Evolutionary conservation across 1,140 invertebrate species (phyloP), one percentile per base, ranked within the genome.

Genomic region (Subanguina moxae): DNA sequence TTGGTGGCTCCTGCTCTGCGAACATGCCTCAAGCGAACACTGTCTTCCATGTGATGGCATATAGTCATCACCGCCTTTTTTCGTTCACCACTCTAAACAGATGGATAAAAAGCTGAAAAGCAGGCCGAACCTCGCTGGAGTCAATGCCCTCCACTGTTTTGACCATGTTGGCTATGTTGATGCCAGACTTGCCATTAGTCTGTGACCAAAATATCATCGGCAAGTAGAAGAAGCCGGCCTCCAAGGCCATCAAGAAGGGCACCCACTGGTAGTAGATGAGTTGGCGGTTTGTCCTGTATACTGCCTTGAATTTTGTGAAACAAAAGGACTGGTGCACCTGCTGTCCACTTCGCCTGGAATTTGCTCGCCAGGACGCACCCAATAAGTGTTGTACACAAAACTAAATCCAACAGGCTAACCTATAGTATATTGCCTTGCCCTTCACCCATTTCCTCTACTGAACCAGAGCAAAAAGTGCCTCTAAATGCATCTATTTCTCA

Each of bases 181-280:
- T 59, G 21, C 78, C 80, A 15, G 72, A 75, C 48, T 72, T 73
- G 11, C 43, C 68, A 25, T 72, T 73, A 28, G 72, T 64, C 63
- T 75, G 56, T 13, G 75, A 64, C 86, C 86, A 87, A 48, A 87
- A 73, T 23, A 83, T 83, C 8, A 83, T 79, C 0, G 86, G 85
- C 28, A 84, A 65, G 70, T 86, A 86, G 77, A 86, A 87, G 61
- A 85, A 71, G 52, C 85, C 89, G 1, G 87, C 85, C 71, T 85
- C 80, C 5, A 85, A 69, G 17, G 82, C 80, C 61, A 86, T 75
- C 27, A 86, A 68, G 69, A 85, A 82, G 0, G 81, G 80, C 1
- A 85, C 84, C 84, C 84, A 86, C 76, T 86, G 85, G 70, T 86
- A 85, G 67, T 86, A 85, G 11, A 74, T 74, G 1, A 82, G 57